phyloP scores from a whole-genome alignment of 2,888 invertebrate species.

The Megalurothrips usitatus region DNA sequence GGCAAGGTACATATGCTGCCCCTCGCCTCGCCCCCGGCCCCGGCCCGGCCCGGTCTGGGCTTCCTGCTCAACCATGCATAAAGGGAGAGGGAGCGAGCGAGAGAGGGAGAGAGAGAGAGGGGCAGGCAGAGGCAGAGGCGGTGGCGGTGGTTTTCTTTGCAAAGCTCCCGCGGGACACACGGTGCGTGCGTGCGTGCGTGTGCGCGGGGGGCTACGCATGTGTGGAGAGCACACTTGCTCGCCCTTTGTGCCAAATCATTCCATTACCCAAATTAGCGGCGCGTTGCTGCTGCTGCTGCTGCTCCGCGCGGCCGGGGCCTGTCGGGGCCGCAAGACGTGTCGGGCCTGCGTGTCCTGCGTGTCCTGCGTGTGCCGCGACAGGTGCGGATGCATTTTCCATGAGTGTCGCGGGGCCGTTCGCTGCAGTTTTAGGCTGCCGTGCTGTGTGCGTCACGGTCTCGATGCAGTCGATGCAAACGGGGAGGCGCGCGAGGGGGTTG shows the following conservation, averaged over 20 bases:
- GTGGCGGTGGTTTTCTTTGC: slow-evolving; percentile 9
- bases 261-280: slow-evolving; percentile 31
- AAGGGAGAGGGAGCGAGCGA: not conserved
- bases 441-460: too few relatives aligned
- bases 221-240: slow-evolving; percentile 24
- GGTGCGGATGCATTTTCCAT: slow-evolving; percentile 18
- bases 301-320: too few relatives aligned
- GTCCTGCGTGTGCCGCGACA: not conserved
- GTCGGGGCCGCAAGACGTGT: not conserved
- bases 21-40: not conserved
- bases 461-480: too few relatives aligned
- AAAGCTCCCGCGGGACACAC: slow-evolving; percentile 6
- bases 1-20: not conserved
- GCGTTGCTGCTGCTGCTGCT: too few relatives aligned
- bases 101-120: too few relatives aligned
- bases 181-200: not conserved
- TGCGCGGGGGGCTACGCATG: not conserved
- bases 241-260: slow-evolving; percentile 23
- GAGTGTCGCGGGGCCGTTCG: not conserved
- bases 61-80: slow-evolving; percentile 4
- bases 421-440: too few relatives aligned
- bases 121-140: not conserved
- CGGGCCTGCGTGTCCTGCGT: not conserved
- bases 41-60: not conserved
- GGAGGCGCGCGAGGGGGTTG: too few relatives aligned